These are phyloP conservation scores for Oreochromis niloticus DNA, from an alignment of 2,113 vertebrate species.

Conservation along the genomic window DNA sequence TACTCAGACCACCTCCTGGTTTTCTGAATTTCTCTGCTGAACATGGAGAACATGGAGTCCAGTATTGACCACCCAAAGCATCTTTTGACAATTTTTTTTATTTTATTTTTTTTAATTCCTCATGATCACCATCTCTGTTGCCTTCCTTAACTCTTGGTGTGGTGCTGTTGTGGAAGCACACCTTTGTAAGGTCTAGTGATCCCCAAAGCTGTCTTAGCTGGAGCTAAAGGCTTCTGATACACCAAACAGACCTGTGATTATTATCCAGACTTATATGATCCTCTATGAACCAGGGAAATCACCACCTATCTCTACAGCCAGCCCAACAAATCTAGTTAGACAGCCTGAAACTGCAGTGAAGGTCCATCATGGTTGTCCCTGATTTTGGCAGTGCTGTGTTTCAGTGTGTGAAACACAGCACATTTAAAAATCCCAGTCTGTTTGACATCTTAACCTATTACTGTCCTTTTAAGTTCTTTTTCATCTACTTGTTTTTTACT, in stretches of 20 bases:
- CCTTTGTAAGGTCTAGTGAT: background rate
- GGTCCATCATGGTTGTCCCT: background rate
- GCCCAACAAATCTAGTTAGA: background rate
- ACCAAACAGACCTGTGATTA: background rate
- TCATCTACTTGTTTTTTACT: background rate
- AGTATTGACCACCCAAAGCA: too few relatives aligned
- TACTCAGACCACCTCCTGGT: background rate
- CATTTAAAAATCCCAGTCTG: background rate
- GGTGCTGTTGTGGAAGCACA: background rate
- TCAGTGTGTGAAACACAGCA: background rate
- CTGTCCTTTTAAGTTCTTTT: background rate
- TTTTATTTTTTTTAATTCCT: background rate
- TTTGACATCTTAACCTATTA: background rate
- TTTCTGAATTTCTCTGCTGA: background rate
- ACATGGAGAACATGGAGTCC: background rate
- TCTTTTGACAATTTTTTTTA: too few relatives aligned
- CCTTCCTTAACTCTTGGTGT: background rate
- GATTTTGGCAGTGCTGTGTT: background rate
- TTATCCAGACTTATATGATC: background rate
- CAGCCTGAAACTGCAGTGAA: background rate
- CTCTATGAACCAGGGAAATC: background rate
- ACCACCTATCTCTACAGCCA: background rate
- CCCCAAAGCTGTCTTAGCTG: background rate
- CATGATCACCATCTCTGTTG: background rate
- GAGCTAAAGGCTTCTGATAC: background rate